Base-by-base conservation (phyloP, 2,113 vertebrate genomes). In the Phylloscopus trochiloides region DNA sequence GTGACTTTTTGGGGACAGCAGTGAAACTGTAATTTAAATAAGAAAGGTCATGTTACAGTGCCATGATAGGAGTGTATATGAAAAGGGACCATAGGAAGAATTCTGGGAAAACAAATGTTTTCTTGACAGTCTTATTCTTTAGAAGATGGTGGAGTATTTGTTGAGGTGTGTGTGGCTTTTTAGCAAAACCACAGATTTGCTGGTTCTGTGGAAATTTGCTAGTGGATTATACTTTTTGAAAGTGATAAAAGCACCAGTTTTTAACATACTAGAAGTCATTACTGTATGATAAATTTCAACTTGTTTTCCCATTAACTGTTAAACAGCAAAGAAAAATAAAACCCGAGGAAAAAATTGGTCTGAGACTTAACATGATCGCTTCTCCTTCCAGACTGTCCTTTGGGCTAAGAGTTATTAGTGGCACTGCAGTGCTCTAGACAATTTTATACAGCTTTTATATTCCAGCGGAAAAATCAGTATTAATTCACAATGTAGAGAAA, bases 91-190 rank as follows among this genome's bases (percentile, higher is more conserved):
- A 2, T 59, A 18, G 31, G 48, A 65, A 55, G 36, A 65, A 52
- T 2, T 54, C 59, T 36, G 43, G 25, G 59, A 36, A 67, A 85
- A 43, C 5, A 50, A 38, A 42, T 12, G 10, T 62, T 76, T 42
- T 74, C 14, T 63, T 74, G 11, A 17, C 2, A 1, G 11, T 68
- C 45, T 65, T 58, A 15, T 47, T 68, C 20, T 66, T 45, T 29
- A 47, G 40, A 55, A 70, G 17, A 45, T 52, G 34, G 15, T 24
- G 47, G 66, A 29, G 18, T 15, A 5, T 42, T 7, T 22, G 24
- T 1, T 1, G 43, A 62, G 5, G 7, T 34, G 10, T 20, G 9
- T 5, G 0, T 31, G 28, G 12, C 31, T 65, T 86, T 70, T 80
- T 32, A 57, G 15, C 24, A 18, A 45, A 62, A 88, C 34, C 17